Base-by-base conservation (phyloP, 2,888 invertebrate genomes). In the Rhorus exstirpatorius region DNA sequence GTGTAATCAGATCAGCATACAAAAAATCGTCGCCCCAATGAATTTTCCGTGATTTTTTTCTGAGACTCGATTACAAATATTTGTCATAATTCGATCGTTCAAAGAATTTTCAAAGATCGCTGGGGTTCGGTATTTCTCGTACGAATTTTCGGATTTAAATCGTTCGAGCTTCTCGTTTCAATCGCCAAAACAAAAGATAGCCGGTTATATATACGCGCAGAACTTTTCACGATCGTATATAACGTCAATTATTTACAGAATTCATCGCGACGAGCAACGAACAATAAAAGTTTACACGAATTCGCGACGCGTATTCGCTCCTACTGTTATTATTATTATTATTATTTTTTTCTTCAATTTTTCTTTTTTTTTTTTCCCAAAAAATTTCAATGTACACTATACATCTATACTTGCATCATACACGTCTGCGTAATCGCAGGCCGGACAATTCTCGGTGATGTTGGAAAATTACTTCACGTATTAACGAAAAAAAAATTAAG, bases 351-450 rank as follows among this genome's bases (percentile, higher is more conserved):
- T n/a, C n/a, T n/a, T n/a, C n/a, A n/a, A n/a, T n/a, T n/a, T n/a
- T 10, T 63, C 10, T 51, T 51, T 4, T n/a, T 46, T 44, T 35
- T 46, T 31, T 17, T 14, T 17, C 49, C 31, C 44, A 41, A 55
- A 41, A 46, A 12, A 31, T 61, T 41, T 55, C 46, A 63, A 78
- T 82, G 81, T 82, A 82, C 80, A 83, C 83, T 83, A 83, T 83
- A 83, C 77, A 83, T 74, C 77, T n/a, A n/a, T 83, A 83, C 60
- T 76, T 72, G 68, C 71, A 76, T 46, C 67, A 58, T 82, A 79
- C 51, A 58, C 51, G 68, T 41, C 35, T 49, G 65, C 58, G 51
- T 51, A 55, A 75, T 65, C 53, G 70, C 31, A 26, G 35, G 46
- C 53, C 38, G 19, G 26, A 70, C 63, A 63, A 79, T 61, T 63